phyloP scores from a whole-genome alignment of 2,888 invertebrate species.

The Tolmerus cingulatus region DNA sequence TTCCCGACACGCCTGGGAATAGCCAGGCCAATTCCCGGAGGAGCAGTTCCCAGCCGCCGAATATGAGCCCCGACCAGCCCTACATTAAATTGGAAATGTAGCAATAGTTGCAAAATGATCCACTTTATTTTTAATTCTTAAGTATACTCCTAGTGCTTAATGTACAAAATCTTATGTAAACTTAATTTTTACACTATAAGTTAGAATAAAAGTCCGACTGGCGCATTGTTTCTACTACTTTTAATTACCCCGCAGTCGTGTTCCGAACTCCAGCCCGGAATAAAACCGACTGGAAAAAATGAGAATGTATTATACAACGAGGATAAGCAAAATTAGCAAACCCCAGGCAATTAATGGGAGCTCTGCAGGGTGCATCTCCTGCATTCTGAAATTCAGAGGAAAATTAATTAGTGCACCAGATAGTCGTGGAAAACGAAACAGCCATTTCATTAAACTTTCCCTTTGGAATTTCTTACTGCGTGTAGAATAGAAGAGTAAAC shows the following conservation, averaged over 20 bases:
- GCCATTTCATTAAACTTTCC: background rate
- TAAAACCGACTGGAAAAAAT: background rate
- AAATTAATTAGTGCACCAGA: background rate
- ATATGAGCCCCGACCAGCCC: background rate
- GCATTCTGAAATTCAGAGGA: background rate
- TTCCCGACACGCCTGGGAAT: background rate
- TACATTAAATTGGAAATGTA: constrained; percentile 8
- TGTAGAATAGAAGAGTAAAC: background rate
- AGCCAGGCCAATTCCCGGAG: background rate
- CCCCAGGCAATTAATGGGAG: background rate
- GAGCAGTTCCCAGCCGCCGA: background rate
- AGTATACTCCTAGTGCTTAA: background rate
- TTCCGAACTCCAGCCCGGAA: background rate
- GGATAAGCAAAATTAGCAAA: background rate
- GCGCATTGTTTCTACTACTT: background rate
- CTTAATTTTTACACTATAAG: background rate
- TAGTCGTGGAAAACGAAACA: background rate
- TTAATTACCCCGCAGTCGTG: background rate
- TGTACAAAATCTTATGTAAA: background rate
- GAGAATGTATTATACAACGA: background rate
- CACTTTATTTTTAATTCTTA: background rate
- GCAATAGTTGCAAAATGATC: background rate
- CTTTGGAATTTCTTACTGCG: background rate
- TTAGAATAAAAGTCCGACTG: background rate
- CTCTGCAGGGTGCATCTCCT: background rate